Evolutionary conservation across 2,888 invertebrate species (phyloP).

Genomic region (Eupithecia tripunctaria): DNA sequence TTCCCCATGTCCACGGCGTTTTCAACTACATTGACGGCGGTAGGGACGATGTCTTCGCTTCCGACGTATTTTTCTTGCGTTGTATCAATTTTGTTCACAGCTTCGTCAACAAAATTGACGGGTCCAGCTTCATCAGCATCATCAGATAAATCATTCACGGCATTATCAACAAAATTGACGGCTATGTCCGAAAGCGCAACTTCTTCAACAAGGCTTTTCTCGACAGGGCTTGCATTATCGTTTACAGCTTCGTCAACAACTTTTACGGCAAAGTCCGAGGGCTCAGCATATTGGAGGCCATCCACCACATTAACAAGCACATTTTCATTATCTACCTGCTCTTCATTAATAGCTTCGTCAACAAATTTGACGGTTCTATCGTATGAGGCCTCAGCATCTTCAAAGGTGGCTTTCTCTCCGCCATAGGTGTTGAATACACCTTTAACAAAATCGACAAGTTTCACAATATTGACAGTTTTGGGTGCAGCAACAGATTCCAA

Average conservation of each 20-base stretch:
- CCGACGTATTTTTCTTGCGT: neutral
- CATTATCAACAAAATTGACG: neutral
- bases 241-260: neutral
- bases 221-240: neutral
- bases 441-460: neutral
- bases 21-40: neutral
- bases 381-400: neutral
- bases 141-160: neutral
- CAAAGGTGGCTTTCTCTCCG: neutral
- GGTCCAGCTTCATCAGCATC: neutral
- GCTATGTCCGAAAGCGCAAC: neutral
- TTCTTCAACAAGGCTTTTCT: neutral
- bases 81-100: neutral
- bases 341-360: constrained; percentile 4
- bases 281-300: neutral
- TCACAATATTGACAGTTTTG: neutral
- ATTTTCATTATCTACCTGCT: neutral
- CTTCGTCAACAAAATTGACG: neutral
- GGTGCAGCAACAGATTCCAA: neutral
- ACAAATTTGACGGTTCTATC: constrained; percentile 3
- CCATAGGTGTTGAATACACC: neutral
- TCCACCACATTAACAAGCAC: neutral
- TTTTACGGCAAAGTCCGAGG: neutral
- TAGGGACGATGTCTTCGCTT: too few species aligned
- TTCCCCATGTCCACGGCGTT: neutral